Evolutionary conservation across 1,140 invertebrate genomes (phyloP), one percentile per base, ranked within the genome.

Genomic region (Drosophila elegans): DNA sequence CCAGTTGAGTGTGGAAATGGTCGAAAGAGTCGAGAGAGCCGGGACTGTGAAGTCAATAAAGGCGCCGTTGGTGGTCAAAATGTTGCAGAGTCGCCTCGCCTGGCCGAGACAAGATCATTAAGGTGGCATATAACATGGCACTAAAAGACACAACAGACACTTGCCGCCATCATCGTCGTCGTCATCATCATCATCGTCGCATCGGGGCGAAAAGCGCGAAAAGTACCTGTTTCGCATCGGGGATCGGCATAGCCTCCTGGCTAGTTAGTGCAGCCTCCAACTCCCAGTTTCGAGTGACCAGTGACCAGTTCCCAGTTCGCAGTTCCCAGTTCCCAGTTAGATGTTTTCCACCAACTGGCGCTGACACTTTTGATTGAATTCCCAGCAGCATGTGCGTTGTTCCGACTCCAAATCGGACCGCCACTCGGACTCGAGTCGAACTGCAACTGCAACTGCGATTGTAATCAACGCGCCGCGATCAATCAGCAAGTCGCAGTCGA

Each of bases 291-390:
- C 27, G 5, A 32, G 25, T 44, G 10, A 3, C 29, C 11, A 32
- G 25, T 45, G 9, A 3, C 29, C 38, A 32, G 12, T 61, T 49
- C 32, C 13, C 51, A 45, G 32, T n/a, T 34, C 13, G 55, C 74
- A 69, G 80, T 75, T 85, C n/a, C 13, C 51, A 45, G 32, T n/a
- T 34, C 13, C 63, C 74, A 69, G 80, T 75, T 85, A 85, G 82
- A 78, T 79, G 75, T 78, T 75, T 60, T 78, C 56, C 67, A 72
- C 45, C 59, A 51, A 72, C 77, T 49, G 77, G 64, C 74, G 84
- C 84, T 89, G 82, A 91, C 88, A 91, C 80, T 91, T 91, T 88
- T 91, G 88, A 91, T 91, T 91, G 88, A 91, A 91, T 91, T 91
- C 88, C 88, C 88, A 91, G 72, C 80, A 84, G 84, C 77, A 49